Conservation (phyloP, 2,888 invertebrate species). For the Agonopterix heracliana region DNA sequence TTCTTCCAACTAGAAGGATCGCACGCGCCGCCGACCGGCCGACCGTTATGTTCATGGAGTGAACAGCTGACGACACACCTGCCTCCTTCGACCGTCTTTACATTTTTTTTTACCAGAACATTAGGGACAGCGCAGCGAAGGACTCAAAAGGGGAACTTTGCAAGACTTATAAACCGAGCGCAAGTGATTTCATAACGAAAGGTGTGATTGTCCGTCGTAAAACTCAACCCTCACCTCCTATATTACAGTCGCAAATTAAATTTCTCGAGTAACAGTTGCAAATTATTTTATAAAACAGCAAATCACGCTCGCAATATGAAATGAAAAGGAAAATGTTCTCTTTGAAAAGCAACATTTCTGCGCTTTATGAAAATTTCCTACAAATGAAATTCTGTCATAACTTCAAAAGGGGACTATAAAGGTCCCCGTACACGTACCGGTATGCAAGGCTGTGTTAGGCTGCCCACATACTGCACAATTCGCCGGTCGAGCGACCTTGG, state of each 20-base stretch:
- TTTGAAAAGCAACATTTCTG: background rate
- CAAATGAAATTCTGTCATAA: constrained; percentile 16
- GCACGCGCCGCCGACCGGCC: constrained; percentile 19
- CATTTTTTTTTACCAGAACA: constrained; percentile 8
- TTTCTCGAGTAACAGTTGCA: background rate
- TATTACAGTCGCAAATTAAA: background rate
- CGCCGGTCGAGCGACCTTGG: constrained; percentile 15
- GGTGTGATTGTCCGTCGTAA: background rate
- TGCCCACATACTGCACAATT: background rate
- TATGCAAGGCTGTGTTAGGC: constrained; percentile 19
- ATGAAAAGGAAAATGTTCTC: background rate
- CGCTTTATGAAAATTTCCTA: constrained; percentile 5
- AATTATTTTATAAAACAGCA: too few species aligned
- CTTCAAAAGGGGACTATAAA: constrained; percentile 12
- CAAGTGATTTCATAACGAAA: too few species aligned
- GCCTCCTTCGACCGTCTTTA: constrained; percentile 17
- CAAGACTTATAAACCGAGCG: background rate
- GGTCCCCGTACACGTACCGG: constrained; percentile 12
- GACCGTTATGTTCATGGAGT: constrained; percentile 24
- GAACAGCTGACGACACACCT: constrained; percentile 41
- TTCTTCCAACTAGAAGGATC: constrained; percentile 7
- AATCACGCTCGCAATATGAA: background rate
- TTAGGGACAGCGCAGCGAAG: background rate
- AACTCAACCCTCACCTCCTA: background rate
- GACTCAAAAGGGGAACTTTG: background rate